These are phyloP conservation scores for Nysson spinosus DNA, from an alignment of 2,888 invertebrate genomes.

Conservation along the genomic window DNA sequence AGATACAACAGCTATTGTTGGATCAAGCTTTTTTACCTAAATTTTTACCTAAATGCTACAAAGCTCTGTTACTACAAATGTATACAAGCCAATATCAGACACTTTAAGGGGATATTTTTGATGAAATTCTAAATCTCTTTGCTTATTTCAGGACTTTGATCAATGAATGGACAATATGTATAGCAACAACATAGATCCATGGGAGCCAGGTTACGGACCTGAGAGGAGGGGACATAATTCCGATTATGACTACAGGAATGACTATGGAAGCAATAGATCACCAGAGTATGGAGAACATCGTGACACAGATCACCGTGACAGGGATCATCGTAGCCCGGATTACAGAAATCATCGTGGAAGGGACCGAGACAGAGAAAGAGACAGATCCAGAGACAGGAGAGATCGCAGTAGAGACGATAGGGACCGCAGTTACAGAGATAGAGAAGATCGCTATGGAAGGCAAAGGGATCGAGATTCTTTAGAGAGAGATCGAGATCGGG, in stretches of 20 bases:
- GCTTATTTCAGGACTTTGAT: constrained; percentile 39
- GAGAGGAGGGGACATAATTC: constrained; percentile 63
- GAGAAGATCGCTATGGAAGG: constrained; percentile 64
- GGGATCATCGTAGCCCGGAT: constrained; percentile 70
- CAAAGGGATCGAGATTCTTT: constrained; percentile 65
- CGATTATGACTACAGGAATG: constrained; percentile 69
- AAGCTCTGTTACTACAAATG: no score
- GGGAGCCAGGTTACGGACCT: constrained; percentile 75
- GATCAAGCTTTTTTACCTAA: no score
- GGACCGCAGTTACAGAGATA: constrained; percentile 69
- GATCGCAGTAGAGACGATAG: constrained; percentile 72
- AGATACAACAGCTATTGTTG: no score
- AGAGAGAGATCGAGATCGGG: constrained; percentile 70
- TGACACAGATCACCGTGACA: constrained; percentile 65
- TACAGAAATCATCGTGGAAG: constrained; percentile 71
- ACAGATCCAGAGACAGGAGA: constrained; percentile 71
- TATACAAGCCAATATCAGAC: no score
- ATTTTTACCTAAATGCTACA: no score
- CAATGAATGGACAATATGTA: constrained; percentile 65
- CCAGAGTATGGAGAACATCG: constrained; percentile 71
- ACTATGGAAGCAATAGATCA: constrained; percentile 68
- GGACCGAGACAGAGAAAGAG: constrained; percentile 72
- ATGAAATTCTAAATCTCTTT: background rate
- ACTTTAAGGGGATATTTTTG: no score
- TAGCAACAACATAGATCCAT: constrained; percentile 72